Evolutionary conservation across 2,797 vertebrate species (phyloP), one percentile per base, ranked within the genome.

Genomic region (Tapera naevia): DNA sequence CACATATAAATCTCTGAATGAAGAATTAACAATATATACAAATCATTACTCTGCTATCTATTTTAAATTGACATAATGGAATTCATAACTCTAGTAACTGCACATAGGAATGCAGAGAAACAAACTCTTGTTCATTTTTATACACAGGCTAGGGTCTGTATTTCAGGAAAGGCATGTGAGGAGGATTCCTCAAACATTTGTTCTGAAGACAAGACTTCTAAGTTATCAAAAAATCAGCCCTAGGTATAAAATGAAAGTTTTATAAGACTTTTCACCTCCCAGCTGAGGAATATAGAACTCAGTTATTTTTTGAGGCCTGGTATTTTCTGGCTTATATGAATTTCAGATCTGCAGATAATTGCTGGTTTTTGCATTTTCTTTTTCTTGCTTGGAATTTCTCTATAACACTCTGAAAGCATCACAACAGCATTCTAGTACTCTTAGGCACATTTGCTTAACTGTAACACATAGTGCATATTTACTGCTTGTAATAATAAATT

Each of bases 131-230:
- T 19, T 10, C 18, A 39, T 70, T 70, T 79, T 80, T 53, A 39
- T 43, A 41, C 17, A 27, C 1, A 37, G 8, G 2, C 1, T 33
- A 32, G 11, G 9, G 32, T 35, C 1, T 2, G 22, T 64, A 60
- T 30, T 56, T 70, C 46, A 24, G 32, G 25, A 86, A 78, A 86
- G 71, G 10, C 41, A 61, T 14, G 23, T 28, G 21, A 18, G 75
- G 14, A 86, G 35, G 0, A 5, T 64, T 66, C 2, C 12, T 64
- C 8, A 60, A 46, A 56, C 2, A 27, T n/a, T 48, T 67, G 39
- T 86, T 91, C 70, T 54, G 15, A 81, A 60, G 30, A 39, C 4
- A 37, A 3, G 14, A 33, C 21, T 88, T 92, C 50, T n/a, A 53
- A 90, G 13, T 8, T 69, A n/a, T 8, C 50, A 71, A 2, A 57